Evolutionary conservation across 2,888 invertebrate species (phyloP).

Genomic region (Zygaena filipendulae): DNA sequence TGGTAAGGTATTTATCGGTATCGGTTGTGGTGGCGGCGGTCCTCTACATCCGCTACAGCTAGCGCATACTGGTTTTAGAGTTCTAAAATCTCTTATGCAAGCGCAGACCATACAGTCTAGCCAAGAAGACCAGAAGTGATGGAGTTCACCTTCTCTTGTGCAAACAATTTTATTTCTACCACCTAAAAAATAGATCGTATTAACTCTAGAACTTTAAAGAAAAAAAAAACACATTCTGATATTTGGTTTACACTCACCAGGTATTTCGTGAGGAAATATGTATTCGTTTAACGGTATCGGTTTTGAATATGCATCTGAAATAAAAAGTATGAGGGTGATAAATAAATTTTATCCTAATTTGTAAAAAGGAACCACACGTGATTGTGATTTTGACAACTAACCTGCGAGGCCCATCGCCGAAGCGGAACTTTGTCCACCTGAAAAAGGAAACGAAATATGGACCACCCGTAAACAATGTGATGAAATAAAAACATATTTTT

Average conservation of each 20-base stretch:
- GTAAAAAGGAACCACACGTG: no score
- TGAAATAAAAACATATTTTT: no score
- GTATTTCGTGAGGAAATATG: constrained; percentile 25
- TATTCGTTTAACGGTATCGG: constrained; percentile 25
- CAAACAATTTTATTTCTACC: constrained; percentile 25
- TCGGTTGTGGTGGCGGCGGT: constrained; percentile 11
- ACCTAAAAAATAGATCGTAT: constrained; percentile 21
- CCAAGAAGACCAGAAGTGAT: constrained; percentile 26
- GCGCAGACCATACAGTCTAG: constrained; percentile 38
- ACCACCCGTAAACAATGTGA: no score
- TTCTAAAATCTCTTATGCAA: constrained; percentile 28
- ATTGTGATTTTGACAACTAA: no score
- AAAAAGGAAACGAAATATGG: no score
- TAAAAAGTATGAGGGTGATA: no score
- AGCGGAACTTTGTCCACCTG: constrained; percentile 8
- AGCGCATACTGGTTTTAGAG: constrained; percentile 32
- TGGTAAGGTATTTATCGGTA: constrained; percentile 6
- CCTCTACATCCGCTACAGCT: constrained; percentile 28
- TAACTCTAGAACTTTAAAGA: not conserved
- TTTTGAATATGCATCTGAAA: constrained; percentile 29
- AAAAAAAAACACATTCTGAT: not conserved
- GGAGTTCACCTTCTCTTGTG: constrained; percentile 30
- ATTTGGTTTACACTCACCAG: constrained; percentile 23
- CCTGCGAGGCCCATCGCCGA: constrained; percentile 5
- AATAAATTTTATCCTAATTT: no score